These are phyloP conservation scores for Sitobion miscanthi DNA, from an alignment of 1,140 invertebrate species.

Conservation along the genomic window DNA sequence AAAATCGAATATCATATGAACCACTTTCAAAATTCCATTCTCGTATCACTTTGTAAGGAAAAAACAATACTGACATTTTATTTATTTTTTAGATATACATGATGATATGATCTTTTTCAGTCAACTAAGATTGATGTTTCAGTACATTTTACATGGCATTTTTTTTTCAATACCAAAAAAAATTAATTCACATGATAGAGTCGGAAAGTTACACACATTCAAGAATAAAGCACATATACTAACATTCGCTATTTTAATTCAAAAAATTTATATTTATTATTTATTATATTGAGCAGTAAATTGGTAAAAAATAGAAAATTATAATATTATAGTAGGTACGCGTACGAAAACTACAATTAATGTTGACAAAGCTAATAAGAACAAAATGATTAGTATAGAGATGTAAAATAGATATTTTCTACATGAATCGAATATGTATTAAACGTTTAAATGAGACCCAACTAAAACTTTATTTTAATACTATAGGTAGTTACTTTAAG, in stretches of 20 bases:
- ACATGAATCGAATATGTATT: not conserved
- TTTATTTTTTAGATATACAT: not conserved
- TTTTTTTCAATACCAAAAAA: not conserved
- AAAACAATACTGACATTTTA: constrained; percentile 9
- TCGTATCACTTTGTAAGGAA: not conserved
- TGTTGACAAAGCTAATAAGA: not conserved
- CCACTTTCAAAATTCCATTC: not conserved
- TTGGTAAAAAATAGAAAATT: not conserved
- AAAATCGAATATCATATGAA: not conserved
- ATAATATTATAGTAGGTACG: not conserved
- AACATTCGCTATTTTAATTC: no score
- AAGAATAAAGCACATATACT: not conserved
- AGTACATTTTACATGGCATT: not conserved
- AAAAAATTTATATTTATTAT: no score
- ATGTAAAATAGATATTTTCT: not conserved
- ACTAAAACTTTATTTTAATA: not conserved
- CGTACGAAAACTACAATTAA: not conserved
- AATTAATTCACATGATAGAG: not conserved
- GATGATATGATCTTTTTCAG: not conserved
- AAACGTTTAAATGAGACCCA: not conserved
- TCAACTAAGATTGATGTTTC: not conserved
- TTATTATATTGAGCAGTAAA: no score
- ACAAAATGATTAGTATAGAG: not conserved
- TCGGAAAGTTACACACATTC: not conserved
- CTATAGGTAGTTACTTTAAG: not conserved